Base-by-base conservation (phyloP, 2,797 vertebrate genomes). In the Percopsis omiscomaycus region DNA sequence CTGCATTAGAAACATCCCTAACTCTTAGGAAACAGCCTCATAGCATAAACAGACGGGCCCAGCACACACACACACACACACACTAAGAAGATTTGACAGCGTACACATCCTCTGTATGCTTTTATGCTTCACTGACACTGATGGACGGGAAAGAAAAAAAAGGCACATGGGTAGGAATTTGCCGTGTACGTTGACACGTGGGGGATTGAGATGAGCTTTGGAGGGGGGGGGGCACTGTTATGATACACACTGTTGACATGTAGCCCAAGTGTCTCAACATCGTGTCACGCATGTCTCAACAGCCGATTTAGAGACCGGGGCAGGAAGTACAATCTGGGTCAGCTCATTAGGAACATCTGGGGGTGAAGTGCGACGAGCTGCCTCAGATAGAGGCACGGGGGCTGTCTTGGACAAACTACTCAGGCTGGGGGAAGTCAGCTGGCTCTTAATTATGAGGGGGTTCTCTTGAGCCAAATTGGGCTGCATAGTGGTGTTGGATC, bases 281-380 rank as follows among this genome's bases (percentile, higher is more conserved):
- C 54, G 45, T 85, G 74, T 82, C 85, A 80, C 79, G 80, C 86
- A 83, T 77, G 82, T 78, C 80, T 73, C 72, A 64, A 76, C 79
- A 80, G 74, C 78, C 59, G 84, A 81, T 88, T 89, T 84, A 84
- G 76, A 81, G 79, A 71, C 54, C 37, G 66, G 71, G 79, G 71
- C 78, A 85, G 77, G 66, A 84, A 88, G 85, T 71, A 77, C 81
- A 78, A 91, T 90, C 86, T 90, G 84, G 89, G 90, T 92, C 88
- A 90, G 73, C 78, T 87, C 82, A 82, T 89, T 77, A 77, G 2
- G 57, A 89, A 86, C 78, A 85, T 87, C 81, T 84, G 84, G 78
- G 82, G 61, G 62, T 62, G 67, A 61, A 70, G 61, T 1, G 5
- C 55, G 69, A 4, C 54, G 69, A 68, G 79, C 76, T 82, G 73